These are phyloP conservation scores for Ceyx margarethae DNA, from an alignment of 2,113 vertebrate species.

Conservation along the genomic window DNA sequence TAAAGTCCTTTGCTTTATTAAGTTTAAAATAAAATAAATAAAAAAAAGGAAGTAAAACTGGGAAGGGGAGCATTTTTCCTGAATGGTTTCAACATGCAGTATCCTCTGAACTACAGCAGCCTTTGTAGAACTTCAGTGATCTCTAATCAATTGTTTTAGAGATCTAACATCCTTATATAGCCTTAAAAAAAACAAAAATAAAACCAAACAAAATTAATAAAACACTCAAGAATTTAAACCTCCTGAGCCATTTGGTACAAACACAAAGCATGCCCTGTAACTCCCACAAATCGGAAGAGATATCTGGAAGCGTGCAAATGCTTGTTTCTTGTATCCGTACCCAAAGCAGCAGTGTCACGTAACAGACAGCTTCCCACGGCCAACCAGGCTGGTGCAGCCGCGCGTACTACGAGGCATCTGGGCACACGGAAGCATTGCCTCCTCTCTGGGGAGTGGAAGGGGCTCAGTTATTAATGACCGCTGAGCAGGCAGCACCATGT, in stretches of 20 bases:
- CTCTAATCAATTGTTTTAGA: not conserved
- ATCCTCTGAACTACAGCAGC: not conserved
- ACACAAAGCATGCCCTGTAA: not conserved
- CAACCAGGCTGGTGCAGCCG: constrained; percentile 81
- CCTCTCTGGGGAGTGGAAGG: constrained; percentile 78
- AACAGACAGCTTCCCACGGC: constrained; percentile 72
- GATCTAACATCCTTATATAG: not conserved
- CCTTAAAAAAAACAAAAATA: not conserved
- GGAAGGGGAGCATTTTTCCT: not conserved
- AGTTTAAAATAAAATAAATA: not conserved
- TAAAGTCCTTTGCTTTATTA: not conserved
- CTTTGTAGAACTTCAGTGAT: constrained; percentile 24
- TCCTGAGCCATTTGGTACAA: not conserved
- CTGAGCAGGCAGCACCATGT: constrained; percentile 85
- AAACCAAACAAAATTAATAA: too few relatives aligned
- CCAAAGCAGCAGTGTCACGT: constrained; percentile 74
- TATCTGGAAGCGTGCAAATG: constrained; percentile 73
- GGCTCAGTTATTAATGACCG: constrained; percentile 85
- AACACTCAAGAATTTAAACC: not conserved
- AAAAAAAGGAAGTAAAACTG: not conserved
- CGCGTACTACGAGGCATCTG: constrained; percentile 51
- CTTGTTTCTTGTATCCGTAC: constrained; percentile 70
- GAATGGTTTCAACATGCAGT: not conserved
- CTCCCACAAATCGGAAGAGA: not conserved
- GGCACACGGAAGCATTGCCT: constrained; percentile 78